Base-by-base conservation (phyloP, 2,888 invertebrate species). In the Lycaena phlaeas region DNA sequence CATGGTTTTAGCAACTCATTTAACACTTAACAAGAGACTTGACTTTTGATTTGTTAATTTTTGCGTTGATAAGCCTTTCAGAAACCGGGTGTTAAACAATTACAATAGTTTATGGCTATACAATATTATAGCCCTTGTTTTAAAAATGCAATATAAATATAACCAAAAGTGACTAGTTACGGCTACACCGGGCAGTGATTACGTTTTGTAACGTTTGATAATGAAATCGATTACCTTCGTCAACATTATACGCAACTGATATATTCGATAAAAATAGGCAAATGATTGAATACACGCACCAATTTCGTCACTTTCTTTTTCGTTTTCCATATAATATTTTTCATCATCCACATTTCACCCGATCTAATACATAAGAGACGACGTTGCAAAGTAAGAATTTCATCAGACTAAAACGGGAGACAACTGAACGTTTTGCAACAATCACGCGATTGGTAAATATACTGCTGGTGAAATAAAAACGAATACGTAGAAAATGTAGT, bases 371-470 rank as follows among this genome's bases (percentile, higher is more conserved):
- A 26, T 15, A 10, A 18, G 31, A 11, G 31, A 22, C 34, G 34
- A 34, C 34, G 18, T 34, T 7, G 11, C 28, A 15, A 26, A 27
- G 15, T 29, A 28, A 41, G 29, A 65, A 66, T 75, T 76, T 75
- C 69, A 69, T 70, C 73, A 78, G 66, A 59, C 70, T 57, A 60
- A 68, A 68, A 61, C 58, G 63, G 75, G 77, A 72, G 72, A 59
- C 73, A 61, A 60, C 59, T 53, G 64, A 67, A 66, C 61, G 68
- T 73, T 75, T 72, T 68, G 68, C 68, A 61, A 60, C 61, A 60
- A 64, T 57, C 81, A 78, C 79, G 79, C 79, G 77, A 81, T 34
- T 17, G 11, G 31, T n/a, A 17, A 5, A 14, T 15, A 5, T 72
- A 66, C 52, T 60, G 61, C 54, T 59, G 54, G 59, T 45, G 56